Base-by-base conservation (phyloP, 2,113 vertebrate genomes). In the Osmerus mordax region DNA sequence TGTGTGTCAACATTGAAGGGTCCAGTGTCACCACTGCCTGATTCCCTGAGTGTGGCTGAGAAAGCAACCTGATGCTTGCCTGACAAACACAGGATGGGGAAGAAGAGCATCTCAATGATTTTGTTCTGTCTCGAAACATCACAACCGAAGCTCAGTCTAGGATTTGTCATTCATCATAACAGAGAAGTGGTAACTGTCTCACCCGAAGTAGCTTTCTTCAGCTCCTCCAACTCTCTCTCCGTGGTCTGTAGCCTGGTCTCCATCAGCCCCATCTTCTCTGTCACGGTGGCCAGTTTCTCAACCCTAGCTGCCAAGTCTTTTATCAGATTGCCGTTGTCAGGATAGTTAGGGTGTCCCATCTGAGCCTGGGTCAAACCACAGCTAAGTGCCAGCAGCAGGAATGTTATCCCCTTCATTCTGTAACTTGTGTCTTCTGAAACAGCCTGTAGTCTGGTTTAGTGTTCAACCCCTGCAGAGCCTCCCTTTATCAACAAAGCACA, bases 31-130 rank as follows among this genome's bases (percentile, higher is more conserved):
- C 81, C 86, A 59, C 0, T 2, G 3, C 74, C 83, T 63, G 81
- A 70, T 0, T 81, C 80, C n/a, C 2, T n/a, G 5, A 89, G 80
- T 71, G 85, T 18, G 12, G 82, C 82, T 19, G 86, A 87, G 75
- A 89, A 89, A 19, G 86, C 82, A 53, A 84, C 78, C 41, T 67
- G 55, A 36, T 78, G 73, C 19, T 0, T 9, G 0, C 66, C 83
- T 89, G 47, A 63, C 59, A 63, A 8, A 29, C n/a, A 71, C 21
- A 19, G 16, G 19, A 14, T 2, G 65, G 2, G 54, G n/a, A 59
- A 7, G 6, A 25, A 47, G 11, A 64, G 28, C 7, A 64, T 64
- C 29, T 36, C 5, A 2, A 6, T 8, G 16, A 23, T 15, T 16
- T 53, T 18, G 19, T 54, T 25, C 8, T 25, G 25, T 29, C 0